Evolutionary conservation across 2,888 invertebrate species (phyloP), one percentile per base, ranked within the genome.

Genomic region (Empis livida): DNA sequence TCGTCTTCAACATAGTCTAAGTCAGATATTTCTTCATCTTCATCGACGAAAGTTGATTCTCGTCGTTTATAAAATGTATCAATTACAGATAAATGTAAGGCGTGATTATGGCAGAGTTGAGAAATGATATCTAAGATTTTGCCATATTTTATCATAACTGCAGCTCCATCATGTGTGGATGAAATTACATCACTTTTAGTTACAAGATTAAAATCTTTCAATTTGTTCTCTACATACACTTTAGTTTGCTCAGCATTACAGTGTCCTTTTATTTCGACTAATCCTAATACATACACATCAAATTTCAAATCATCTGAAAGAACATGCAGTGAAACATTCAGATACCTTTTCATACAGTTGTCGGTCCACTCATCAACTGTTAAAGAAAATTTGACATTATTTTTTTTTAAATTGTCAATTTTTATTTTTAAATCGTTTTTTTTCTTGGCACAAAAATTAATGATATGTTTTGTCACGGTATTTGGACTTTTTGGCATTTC

Each of bases 181-280:
- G 41, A 16, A 4, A 41, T 41, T 41, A 41, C 17, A n/a, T 41
- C 30, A 23, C 13, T 40, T 42, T 42, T 42, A 3, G 23, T 42
- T n/a, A 23, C 23, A 27, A 42, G 23, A 23, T 42, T 2, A 42
- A 42, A 42, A 23, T 42, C 42, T 42, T 42, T 42, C 23, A 42
- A 42, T 30, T 42, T 42, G 14, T 30, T 30, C 14, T 42, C 31
- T n/a, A 42, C 31, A 16, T 42, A 42, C n/a, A 42, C 14, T 42
- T 41, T 41, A 5, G 41, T 41, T 42, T 42, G 42, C 5, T 42
- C 31, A n/a, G 30, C 42, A 42, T 30, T 42, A 30, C 42, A 42
- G 16, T 17, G 4, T 17, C 41, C 41, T 42, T 30, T 42, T 30
- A 42, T 42, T 9, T 15, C 14, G 27, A 42, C 42, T 30, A 42